phyloP scores from a whole-genome alignment of 2,888 invertebrate species.

The Petrolisthes cinctipes region DNA sequence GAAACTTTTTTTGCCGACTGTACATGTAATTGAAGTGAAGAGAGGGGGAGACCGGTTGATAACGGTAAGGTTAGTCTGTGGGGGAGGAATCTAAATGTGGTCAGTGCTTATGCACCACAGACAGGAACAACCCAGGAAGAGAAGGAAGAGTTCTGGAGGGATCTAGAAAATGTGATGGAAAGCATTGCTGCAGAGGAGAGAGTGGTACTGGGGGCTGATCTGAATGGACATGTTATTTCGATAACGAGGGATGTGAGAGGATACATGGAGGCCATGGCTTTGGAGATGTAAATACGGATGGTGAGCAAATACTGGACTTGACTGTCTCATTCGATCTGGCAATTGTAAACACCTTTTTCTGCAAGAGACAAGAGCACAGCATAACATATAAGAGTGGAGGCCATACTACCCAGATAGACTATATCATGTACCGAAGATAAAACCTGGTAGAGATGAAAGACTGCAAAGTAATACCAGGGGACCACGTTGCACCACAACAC shows the following conservation, averaged over 20 bases:
- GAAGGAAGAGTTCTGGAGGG: conserved; percentile 21
- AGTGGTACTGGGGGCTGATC: conserved; percentile 1
- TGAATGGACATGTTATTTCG: conserved; percentile 11
- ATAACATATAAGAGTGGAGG: neutral
- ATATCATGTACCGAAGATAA: neutral
- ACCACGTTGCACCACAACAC: neutral
- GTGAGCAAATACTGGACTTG: conserved; percentile 14
- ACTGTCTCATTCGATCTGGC: too few species aligned
- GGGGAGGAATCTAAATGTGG: neutral
- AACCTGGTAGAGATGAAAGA: neutral
- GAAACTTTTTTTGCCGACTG: too few species aligned
- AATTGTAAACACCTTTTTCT: too few species aligned
- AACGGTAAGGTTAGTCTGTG: neutral
- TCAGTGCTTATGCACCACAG: conserved; percentile 22
- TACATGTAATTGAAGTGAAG: conserved; percentile 5
- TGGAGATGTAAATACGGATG: conserved; percentile 18
- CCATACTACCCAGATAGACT: neutral
- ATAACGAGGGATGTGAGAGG: conserved; percentile 14
- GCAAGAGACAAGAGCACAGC: neutral
- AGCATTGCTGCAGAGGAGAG: neutral
- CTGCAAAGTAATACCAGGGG: too few species aligned
- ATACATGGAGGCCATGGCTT: conserved; percentile 6
- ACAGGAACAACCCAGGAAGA: neutral
- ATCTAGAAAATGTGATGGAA: conserved; percentile 8
- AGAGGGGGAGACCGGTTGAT: conserved; percentile 16